Base-by-base conservation (phyloP, 2,888 invertebrate genomes). In the Erebia epiphron region DNA sequence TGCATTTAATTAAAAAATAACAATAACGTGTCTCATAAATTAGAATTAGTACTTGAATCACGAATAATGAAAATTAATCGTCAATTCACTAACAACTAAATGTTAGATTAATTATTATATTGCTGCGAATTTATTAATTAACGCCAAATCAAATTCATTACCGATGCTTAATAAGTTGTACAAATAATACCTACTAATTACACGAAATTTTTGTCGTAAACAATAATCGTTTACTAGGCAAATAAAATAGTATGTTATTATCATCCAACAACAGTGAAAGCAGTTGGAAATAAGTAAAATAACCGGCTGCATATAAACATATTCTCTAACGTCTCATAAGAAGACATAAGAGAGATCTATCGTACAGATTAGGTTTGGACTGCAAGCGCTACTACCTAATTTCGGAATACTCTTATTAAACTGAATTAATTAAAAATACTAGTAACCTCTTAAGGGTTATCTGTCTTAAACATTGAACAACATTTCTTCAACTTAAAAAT, bases 91-190 rank as follows among this genome's bases (percentile, higher is more conserved):
- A 43, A 18, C 49, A 11, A 46, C 62, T 49, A 49, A 35, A 62
- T 62, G 49, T 61, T 60, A 60, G 60, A 67, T 67, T 58, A 67
- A 58, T 67, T 67, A 43, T 68, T 67, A 43, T 68, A 56, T 57
- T 62, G 21, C 63, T 46, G 50, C 63, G 56, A 63, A 68, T 63
- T 56, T 56, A 69, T 57, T 69, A 64, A 69, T 69, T 64, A 58
- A 64, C 43, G 64, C 63, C 63, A 69, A 69, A 64, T 69, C 57
- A 49, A 69, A 69, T 69, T 69, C 63, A 69, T 69, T 69, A 69
- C 57, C 63, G 56, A 63, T 69, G 57, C 63, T 26, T 69, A 69
- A 64, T 69, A 69, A 64, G 63, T 58, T 56, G 63, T 58, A 69
- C 58, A 69, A 69, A 64, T 57, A 64, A 58, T 63, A 63, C 63